Evolutionary conservation across 2,797 vertebrate species (phyloP).

Genomic region (Cephalopachus bancanus): DNA sequence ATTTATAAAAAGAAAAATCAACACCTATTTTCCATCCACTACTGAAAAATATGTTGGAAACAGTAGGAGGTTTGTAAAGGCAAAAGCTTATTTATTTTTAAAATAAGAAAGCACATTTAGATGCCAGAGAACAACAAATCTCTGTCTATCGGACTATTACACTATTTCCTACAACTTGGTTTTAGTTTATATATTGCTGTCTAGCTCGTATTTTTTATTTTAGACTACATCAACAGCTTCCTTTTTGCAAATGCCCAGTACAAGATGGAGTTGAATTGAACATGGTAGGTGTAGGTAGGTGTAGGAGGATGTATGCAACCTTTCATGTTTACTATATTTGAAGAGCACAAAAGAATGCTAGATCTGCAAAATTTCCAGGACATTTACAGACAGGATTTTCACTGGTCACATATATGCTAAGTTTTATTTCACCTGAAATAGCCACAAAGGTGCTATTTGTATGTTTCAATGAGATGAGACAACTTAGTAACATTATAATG

Average conservation of each 20-base stretch:
- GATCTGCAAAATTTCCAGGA: background rate
- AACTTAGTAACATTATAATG: background rate
- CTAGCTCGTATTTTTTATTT: slow-evolving; percentile 8
- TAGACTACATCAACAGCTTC: background rate
- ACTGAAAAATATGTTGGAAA: slow-evolving; percentile 68
- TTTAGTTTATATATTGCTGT: slow-evolving; percentile 49
- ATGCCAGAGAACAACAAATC: slow-evolving; percentile 19
- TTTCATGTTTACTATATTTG: background rate
- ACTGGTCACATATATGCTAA: background rate
- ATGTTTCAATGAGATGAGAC: background rate
- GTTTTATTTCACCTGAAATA: slow-evolving; percentile 40
- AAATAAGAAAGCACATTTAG: slow-evolving; percentile 56
- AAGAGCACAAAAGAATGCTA: background rate
- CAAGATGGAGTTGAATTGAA: background rate
- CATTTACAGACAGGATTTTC: background rate
- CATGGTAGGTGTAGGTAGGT: background rate
- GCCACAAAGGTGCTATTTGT: background rate
- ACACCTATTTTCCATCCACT: slow-evolving; percentile 61
- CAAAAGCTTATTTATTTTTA: slow-evolving; percentile 77
- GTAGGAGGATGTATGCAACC: background rate
- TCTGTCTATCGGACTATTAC: slow-evolving; percentile 39
- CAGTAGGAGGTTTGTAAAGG: slow-evolving; percentile 69
- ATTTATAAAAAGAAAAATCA: slow-evolving; percentile 61
- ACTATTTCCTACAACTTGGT: slow-evolving; percentile 56
- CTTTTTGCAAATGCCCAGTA: background rate